Evolutionary conservation across 64 coral and sea anemone genomes (phyloP).

Genomic region (Trachythela sp.): DNA sequence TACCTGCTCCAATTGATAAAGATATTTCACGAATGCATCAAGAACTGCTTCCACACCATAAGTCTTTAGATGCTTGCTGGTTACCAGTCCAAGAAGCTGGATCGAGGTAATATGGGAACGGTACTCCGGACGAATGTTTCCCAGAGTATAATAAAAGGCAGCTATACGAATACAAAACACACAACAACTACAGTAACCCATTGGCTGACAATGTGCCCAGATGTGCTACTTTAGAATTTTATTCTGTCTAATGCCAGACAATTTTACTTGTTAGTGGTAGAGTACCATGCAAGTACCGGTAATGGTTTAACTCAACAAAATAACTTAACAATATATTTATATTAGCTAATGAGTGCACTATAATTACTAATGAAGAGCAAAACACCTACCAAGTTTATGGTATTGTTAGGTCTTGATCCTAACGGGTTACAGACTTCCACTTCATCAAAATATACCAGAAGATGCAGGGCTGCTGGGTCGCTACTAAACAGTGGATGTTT

Average conservation of each 20-base stretch:
- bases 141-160: conserved; percentile 26
- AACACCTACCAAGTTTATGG: background rate
- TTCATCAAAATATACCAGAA: background rate
- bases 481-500: background rate
- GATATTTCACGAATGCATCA: conserved; percentile 17
- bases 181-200: background rate
- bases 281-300: background rate
- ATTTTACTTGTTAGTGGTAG: too few relatives aligned
- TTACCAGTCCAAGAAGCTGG: background rate
- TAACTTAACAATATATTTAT: too few relatives aligned
- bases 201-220: too few relatives aligned
- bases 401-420: too few relatives aligned
- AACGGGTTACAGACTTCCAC: background rate
- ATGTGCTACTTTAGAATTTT: too few relatives aligned
- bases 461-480: background rate
- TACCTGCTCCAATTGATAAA: conserved; percentile 32
- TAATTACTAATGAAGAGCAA: background rate
- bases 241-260: too few relatives aligned
- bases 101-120: background rate
- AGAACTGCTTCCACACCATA: background rate
- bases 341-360: too few relatives aligned
- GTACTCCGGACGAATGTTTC: conserved; percentile 5
- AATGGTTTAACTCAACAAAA: background rate
- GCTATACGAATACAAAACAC: conserved; percentile 7
- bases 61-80: background rate